Conservation (phyloP, 2,113 vertebrate genomes). For the Rhodinocichla rosea region DNA sequence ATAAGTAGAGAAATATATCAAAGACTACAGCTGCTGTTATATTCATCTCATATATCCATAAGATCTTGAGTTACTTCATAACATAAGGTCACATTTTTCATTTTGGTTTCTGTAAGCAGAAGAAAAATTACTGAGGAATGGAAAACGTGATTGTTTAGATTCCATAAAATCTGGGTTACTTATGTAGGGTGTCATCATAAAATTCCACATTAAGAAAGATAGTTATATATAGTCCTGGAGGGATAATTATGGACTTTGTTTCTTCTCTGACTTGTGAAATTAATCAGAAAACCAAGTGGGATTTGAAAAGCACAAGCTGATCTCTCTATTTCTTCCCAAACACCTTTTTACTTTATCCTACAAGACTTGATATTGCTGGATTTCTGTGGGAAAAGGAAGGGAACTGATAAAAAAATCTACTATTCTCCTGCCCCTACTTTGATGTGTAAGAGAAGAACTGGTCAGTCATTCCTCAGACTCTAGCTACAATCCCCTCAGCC, state of each 20-base stretch:
- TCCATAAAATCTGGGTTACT: background rate
- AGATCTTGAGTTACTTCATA: background rate
- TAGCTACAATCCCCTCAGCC: background rate
- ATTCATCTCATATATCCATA: background rate
- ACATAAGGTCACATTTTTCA: background rate
- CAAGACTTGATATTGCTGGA: background rate
- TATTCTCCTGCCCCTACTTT: background rate
- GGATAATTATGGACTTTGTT: background rate
- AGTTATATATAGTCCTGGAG: background rate
- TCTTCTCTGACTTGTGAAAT: background rate
- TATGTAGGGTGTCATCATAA: background rate
- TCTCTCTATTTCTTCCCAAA: background rate
- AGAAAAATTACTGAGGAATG: background rate
- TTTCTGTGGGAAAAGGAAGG: background rate
- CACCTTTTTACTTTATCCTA: background rate
- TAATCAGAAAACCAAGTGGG: background rate
- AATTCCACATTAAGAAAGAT: constrained; percentile 1
- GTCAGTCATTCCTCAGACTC: background rate
- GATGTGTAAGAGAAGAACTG: background rate
- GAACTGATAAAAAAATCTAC: background rate
- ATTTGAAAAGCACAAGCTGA: background rate
- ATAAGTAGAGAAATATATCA: background rate
- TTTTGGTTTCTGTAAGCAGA: constrained; percentile 12
- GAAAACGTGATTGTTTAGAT: background rate
- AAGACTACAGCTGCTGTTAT: background rate